These are phyloP conservation scores for Diplodus sargus DNA, from an alignment of 2,797 vertebrate species.

Conservation along the genomic window DNA sequence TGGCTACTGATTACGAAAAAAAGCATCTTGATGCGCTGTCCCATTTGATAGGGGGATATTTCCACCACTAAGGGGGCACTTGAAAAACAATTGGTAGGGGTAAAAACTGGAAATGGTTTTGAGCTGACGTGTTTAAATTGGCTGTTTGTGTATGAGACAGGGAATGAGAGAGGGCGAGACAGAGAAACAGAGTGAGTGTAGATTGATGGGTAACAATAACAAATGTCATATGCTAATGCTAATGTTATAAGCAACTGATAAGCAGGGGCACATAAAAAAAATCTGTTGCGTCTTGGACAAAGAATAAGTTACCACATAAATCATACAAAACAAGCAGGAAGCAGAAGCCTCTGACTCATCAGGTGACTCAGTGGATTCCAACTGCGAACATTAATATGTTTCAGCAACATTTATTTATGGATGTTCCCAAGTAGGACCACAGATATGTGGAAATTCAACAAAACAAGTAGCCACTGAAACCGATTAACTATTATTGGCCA, in stretches of 20 bases:
- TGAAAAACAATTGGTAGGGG: too few relatives aligned
- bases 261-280: background rate
- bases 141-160: background rate
- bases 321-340: background rate
- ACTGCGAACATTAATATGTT: background rate
- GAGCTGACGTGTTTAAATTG: too few relatives aligned
- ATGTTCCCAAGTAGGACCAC: background rate
- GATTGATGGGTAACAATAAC: background rate
- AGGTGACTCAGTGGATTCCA: background rate
- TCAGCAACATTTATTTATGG: slow-evolving; percentile 5
- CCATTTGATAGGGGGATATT: too few relatives aligned
- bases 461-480: slow-evolving; percentile 14
- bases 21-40: too few relatives aligned
- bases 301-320: background rate
- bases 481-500: background rate
- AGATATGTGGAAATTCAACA: slow-evolving; percentile 7
- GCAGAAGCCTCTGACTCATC: slow-evolving; percentile 1
- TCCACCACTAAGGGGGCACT: too few relatives aligned
- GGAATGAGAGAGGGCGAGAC: background rate
- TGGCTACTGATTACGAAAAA: too few relatives aligned
- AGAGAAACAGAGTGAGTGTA: background rate
- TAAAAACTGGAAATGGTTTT: too few relatives aligned
- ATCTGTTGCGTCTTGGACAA: background rate
- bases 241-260: background rate
- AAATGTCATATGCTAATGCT: background rate